Conservation (phyloP, 2,797 vertebrate genomes). For the Propithecus deckenii region DNA sequence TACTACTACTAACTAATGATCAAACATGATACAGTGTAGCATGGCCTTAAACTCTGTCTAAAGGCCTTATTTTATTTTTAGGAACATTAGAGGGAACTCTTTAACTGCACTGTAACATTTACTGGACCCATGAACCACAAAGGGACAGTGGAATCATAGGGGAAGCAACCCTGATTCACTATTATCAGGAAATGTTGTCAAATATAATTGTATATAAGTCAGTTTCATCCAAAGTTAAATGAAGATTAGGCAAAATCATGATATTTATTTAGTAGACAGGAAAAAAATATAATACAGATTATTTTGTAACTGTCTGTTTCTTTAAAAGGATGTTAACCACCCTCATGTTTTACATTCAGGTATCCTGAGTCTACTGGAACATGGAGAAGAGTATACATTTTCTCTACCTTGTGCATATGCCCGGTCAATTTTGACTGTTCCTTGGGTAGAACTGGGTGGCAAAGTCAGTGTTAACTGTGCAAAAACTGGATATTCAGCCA, state of each 20-base stretch:
- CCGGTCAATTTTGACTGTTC: slow-evolving; percentile 98
- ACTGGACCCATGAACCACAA: not conserved
- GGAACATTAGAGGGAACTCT: not conserved
- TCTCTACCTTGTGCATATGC: slow-evolving; percentile 97
- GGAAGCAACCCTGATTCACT: not conserved
- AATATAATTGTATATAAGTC: not conserved
- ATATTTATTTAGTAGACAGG: not conserved
- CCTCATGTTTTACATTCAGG: slow-evolving; percentile 84
- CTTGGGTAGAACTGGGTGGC: slow-evolving; percentile 98
- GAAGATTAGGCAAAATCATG: slow-evolving; percentile 35
- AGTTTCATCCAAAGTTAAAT: not conserved
- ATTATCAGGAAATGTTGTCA: not conserved
- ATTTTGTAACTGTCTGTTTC: not conserved
- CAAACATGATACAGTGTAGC: not conserved
- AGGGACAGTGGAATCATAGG: not conserved
- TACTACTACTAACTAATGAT: not conserved
- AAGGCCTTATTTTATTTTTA: not conserved
- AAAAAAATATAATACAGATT: not conserved
- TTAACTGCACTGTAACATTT: not conserved
- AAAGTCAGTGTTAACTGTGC: slow-evolving; percentile 95
- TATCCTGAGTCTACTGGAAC: slow-evolving; percentile 93
- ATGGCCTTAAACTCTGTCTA: not conserved
- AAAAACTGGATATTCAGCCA: slow-evolving; percentile 95
- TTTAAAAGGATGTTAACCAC: not conserved
- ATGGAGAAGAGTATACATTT: slow-evolving; percentile 97